Conservation (phyloP, 2,113 vertebrate species). For the Vidua macroura region DNA sequence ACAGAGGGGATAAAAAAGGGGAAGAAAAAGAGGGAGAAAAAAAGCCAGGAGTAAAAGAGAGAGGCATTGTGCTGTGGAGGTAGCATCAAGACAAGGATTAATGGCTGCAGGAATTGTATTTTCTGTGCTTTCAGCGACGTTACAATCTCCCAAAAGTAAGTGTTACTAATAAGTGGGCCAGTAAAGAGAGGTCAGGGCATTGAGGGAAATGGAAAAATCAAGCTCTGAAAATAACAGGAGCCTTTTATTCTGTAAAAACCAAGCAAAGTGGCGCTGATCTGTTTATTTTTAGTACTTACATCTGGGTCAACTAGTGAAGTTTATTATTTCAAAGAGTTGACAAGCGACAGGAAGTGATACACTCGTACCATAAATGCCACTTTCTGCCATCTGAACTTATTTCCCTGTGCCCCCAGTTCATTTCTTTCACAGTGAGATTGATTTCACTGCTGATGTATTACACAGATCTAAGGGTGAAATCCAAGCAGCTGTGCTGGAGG, state of each 20-base stretch:
- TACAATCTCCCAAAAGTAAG: conserved; percentile 52
- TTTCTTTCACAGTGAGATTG: neutral
- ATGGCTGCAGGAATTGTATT: conserved; percentile 63
- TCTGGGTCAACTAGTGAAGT: neutral
- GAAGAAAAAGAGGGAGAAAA: neutral
- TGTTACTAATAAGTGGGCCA: conserved; percentile 28
- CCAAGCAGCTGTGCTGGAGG: neutral
- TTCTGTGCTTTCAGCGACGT: conserved; percentile 45
- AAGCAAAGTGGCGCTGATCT: neutral
- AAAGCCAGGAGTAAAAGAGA: conserved; percentile 50
- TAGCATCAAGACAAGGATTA: conserved; percentile 72
- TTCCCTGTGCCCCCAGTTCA: neutral
- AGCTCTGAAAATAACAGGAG: neutral
- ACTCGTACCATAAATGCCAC: neutral
- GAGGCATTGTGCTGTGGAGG: conserved; percentile 62
- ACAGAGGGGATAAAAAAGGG: conserved; percentile 5
- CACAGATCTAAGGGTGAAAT: neutral
- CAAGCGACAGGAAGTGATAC: neutral
- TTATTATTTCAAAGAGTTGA: neutral
- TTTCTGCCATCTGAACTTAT: neutral
- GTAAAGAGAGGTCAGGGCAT: neutral
- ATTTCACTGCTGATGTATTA: neutral
- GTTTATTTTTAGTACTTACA: neutral
- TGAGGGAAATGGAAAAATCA: conserved; percentile 23
- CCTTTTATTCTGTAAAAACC: conserved; percentile 17